Conservation (phyloP, 2,113 vertebrate species). For the Poecilia latipinna region DNA sequence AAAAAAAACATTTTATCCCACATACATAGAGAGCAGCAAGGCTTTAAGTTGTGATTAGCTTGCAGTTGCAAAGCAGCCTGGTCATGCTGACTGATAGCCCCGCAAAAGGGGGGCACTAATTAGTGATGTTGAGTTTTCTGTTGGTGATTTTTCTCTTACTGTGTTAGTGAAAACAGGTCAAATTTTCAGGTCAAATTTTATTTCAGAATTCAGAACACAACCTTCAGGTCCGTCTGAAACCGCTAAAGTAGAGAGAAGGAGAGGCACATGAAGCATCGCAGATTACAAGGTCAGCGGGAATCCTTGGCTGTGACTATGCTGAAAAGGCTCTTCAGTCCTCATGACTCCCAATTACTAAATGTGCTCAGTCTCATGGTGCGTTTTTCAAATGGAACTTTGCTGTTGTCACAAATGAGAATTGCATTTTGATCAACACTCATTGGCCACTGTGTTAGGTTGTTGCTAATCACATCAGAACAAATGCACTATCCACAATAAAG, state of each 20-base stretch:
- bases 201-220: constrained; percentile 11
- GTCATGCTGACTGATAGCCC: constrained; percentile 10
- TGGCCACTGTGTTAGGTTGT: neutral
- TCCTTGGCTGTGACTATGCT: constrained; percentile 20
- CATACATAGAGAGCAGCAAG: neutral
- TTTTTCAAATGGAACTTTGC: constrained; percentile 31
- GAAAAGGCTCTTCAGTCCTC: constrained; percentile 39
- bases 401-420: constrained; percentile 13
- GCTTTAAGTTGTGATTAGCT: constrained; percentile 45
- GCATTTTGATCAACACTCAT: neutral
- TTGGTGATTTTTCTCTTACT: neutral
- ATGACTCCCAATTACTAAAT: constrained; percentile 45
- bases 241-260: constrained; percentile 31
- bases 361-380: constrained; percentile 20
- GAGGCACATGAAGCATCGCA: constrained; percentile 9
- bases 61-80: neutral
- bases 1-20: constrained; percentile 37
- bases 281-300: constrained; percentile 54
- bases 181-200: neutral
- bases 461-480: neutral
- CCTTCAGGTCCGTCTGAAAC: constrained; percentile 11
- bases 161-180: too few relatives aligned
- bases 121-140: constrained; percentile 12
- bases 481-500: too few relatives aligned
- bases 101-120: constrained; percentile 14